These are phyloP conservation scores for Eublepharis macularius DNA, from an alignment of 2,113 vertebrate species.

Conservation along the genomic window DNA sequence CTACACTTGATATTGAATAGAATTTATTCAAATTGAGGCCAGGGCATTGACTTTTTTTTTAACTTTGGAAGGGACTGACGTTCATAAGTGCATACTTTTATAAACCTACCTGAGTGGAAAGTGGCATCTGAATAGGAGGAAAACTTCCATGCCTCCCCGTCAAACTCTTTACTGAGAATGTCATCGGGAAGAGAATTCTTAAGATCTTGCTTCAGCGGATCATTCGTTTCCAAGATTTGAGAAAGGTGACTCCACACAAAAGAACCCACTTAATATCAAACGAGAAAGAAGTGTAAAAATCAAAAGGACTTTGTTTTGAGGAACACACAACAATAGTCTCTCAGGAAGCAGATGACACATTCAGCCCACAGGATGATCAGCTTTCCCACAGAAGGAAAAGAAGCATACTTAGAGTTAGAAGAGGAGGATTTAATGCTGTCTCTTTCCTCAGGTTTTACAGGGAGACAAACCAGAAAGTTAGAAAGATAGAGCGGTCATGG, in stretches of 20 bases:
- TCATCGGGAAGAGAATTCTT: constrained; percentile 81
- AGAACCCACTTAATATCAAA: constrained; percentile 79
- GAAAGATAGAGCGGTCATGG: no score
- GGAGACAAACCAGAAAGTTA: no score
- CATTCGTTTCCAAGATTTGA: constrained; percentile 82
- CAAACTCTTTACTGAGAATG: constrained; percentile 84
- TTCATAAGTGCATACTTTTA: background rate
- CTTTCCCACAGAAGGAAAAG: no score
- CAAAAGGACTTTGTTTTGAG: background rate
- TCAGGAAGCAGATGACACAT: no score
- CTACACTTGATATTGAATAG: no score
- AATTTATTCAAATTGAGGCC: no score
- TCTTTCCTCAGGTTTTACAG: no score
- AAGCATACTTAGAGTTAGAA: no score
- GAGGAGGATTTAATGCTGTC: no score
- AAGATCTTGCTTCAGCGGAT: constrained; percentile 82
- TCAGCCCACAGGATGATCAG: no score
- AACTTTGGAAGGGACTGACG: no score
- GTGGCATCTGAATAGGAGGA: constrained; percentile 86
- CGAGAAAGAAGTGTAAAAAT: constrained; percentile 9
- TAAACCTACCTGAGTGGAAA: constrained; percentile 72
- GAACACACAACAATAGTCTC: background rate
- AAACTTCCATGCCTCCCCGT: constrained; percentile 83
- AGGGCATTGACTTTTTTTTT: no score
- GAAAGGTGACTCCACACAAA: constrained; percentile 90